Evolutionary conservation across 2,888 invertebrate species (phyloP), one percentile per base, ranked within the genome.

Genomic region (Rhorus exstirpatorius): DNA sequence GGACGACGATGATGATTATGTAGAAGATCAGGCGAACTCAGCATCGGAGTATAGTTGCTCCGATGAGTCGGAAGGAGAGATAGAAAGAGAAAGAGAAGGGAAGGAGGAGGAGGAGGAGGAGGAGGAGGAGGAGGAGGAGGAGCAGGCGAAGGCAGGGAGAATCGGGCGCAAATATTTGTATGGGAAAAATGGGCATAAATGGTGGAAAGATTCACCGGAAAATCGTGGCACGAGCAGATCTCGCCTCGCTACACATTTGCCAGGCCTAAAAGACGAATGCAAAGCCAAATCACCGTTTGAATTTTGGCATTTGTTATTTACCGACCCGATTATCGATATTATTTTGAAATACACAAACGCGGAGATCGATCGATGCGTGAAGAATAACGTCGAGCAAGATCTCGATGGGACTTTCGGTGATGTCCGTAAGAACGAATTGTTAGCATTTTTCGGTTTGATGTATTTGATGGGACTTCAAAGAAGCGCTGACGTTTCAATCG

Each of bases 361-460:
- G 8, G 68, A 68, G 26, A 65, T 65, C 41, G 65, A 31, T 31
- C 31, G 31, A 31, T 31, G 6, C 31, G 6, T 3, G 31, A 6
- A 2, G 6, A 10, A 26, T 4, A 2, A 24, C 31, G 6, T 3
- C 3, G 31, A 2, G 6, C n/a, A 26, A n/a, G 1, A 24, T 26
- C n/a, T 26, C 55, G 26, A 55, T 10, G 10, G 17, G 17, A 3
- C 31, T 31, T 31, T 31, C 6, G 31, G 6, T 14, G 38, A 38
- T 53, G 51, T 38, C 3, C 12, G 38, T 3, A 68, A 38, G 12
- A 26, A 0, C 8, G 79, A 83, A 63, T 49, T 84, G 7, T 60
- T 63, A 68, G 82, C 81, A 8, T 78, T 68, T 10, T 19, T 83
- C 10, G 81, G 74, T n/a, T 31, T 83, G 14, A 55, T 83, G 44